A percentile compares a stretch with the other conserved stretches of the same genome.
These are phyloP conservation scores for Phymastichus coffea DNA, from an alignment of 1,140 invertebrate genomes.

Conservation along the genomic window DNA sequence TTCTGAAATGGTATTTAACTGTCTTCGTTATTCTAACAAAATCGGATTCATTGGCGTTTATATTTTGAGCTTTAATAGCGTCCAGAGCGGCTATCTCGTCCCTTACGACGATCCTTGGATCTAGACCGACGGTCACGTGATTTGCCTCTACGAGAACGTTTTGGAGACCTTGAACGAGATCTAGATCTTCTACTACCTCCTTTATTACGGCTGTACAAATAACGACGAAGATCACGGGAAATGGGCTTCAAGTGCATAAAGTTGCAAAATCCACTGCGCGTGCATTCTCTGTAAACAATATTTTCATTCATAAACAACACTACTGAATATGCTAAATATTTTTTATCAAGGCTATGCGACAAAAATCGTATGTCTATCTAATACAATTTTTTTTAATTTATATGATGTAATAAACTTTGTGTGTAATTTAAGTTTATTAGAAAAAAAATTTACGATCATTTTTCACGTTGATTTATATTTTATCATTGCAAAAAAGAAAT, in stretches of 20 bases:
- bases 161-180: conserved; percentile 45
- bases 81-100: conserved; percentile 54
- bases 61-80: conserved; percentile 53
- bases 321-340: too few relatives aligned
- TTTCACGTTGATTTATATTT: background rate
- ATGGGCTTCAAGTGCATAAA: conserved; percentile 99
- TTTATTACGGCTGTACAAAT: conserved; percentile 53
- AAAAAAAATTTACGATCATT: conserved; percentile 10
- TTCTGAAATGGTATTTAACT: too few relatives aligned
- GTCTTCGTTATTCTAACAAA: too few relatives aligned
- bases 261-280: conserved; percentile 97
- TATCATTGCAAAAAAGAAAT: background rate
- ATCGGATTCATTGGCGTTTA: too few relatives aligned
- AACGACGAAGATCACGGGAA: conserved; percentile 86
- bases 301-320: background rate
- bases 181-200: conserved; percentile 45
- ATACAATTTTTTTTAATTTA: too few relatives aligned
- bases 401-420: too few relatives aligned
- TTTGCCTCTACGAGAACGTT: conserved; percentile 45
- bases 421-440: too few relatives aligned
- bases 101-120: conserved; percentile 46
- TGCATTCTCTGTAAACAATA: conserved; percentile 75
- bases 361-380: too few relatives aligned
- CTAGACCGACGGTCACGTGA: conserved; percentile 50
- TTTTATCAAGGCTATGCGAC: too few relatives aligned